Evolutionary conservation across 2,888 invertebrate genomes (phyloP).

Genomic region (Standfussiana lucernea): DNA sequence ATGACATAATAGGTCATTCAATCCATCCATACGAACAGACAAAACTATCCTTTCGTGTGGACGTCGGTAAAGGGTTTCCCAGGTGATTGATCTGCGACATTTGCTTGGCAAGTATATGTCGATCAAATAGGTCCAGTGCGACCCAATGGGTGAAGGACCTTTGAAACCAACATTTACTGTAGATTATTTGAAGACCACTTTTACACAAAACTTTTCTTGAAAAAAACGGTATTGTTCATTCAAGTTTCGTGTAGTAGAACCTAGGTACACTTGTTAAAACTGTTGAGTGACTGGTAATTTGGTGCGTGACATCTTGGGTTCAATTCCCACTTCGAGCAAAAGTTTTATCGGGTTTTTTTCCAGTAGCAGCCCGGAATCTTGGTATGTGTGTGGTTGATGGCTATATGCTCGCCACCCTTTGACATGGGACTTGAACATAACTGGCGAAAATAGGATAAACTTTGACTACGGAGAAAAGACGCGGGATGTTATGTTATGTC

Average conservation of each 20-base stretch:
- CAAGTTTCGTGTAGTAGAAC: not conserved
- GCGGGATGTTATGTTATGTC: too few species aligned
- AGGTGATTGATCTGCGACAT: conserved; percentile 46
- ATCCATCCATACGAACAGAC: not conserved
- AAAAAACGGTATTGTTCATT: not conserved
- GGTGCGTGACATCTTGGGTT: too few species aligned
- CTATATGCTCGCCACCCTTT: too few species aligned
- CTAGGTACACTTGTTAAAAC: too few species aligned
- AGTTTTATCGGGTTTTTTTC: too few species aligned
- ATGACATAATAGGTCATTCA: conserved; percentile 5
- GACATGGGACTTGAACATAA: too few species aligned
- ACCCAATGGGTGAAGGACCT: not conserved
- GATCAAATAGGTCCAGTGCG: conserved; percentile 15
- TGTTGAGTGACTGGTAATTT: not conserved
- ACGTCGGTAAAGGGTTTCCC: not conserved
- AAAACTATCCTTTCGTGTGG: conserved; percentile 2
- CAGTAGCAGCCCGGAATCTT: too few species aligned
- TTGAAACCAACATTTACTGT: not conserved
- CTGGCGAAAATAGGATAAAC: too few species aligned
- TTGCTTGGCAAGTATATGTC: conserved; percentile 18
- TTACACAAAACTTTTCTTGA: not conserved
- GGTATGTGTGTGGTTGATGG: too few species aligned
- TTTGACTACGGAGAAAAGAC: too few species aligned
- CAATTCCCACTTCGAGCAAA: too few species aligned
- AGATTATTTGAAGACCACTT: not conserved